These are phyloP conservation scores for Crocuta crocuta DNA, from an alignment of 2,113 vertebrate genomes.

Conservation along the genomic window DNA sequence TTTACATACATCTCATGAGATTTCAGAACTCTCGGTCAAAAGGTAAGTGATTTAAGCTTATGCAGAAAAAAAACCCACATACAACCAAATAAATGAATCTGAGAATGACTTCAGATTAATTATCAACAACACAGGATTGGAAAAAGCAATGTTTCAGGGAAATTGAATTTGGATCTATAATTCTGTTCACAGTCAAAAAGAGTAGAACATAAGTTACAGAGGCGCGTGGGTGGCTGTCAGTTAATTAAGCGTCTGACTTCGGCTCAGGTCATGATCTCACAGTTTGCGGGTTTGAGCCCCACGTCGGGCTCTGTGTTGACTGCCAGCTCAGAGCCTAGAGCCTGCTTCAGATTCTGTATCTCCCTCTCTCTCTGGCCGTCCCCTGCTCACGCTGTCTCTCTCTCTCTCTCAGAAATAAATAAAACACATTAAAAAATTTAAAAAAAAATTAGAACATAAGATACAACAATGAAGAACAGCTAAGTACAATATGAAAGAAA, in stretches of 20 bases:
- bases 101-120: not conserved
- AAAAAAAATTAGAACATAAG: not conserved
- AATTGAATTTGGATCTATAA: not conserved
- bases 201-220: not conserved
- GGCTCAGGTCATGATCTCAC: too few relatives aligned
- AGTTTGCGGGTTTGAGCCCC: too few relatives aligned
- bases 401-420: too few relatives aligned
- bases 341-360: too few relatives aligned
- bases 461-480: not conserved
- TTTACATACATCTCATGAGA: not conserved
- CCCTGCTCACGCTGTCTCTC: too few relatives aligned
- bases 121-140: not conserved
- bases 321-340: too few relatives aligned
- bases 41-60: not conserved
- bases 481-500: not conserved
- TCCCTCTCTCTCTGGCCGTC: too few relatives aligned
- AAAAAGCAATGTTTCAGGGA: not conserved
- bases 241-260: too few relatives aligned
- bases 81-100: not conserved
- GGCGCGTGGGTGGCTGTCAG: too few relatives aligned
- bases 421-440: too few relatives aligned
- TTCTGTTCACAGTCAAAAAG: not conserved
- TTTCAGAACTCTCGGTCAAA: not conserved
- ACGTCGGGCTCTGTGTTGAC: too few relatives aligned
- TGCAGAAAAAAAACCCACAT: not conserved